Percentiles rank a stretch among this genome's conserved stretches.
These are phyloP conservation scores for Dendrocopos noguchii DNA, from an alignment of 2,113 vertebrate genomes.

Conservation along the genomic window DNA sequence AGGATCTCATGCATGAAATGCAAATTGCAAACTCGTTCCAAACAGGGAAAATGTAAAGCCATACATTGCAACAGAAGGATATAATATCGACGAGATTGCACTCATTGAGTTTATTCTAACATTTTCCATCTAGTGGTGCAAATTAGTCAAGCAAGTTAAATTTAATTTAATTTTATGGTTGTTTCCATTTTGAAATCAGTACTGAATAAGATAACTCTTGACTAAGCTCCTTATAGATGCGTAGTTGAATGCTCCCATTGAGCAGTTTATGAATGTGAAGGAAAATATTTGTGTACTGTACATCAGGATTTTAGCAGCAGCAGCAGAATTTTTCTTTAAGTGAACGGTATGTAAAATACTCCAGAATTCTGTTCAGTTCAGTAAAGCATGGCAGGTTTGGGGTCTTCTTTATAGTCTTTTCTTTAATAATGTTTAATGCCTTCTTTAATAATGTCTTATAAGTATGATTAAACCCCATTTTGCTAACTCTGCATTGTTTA, in stretches of 20 bases:
- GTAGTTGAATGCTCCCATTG: conserved; percentile 35
- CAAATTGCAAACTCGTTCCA: conserved; percentile 38
- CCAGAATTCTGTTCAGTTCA: neutral
- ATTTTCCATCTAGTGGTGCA: conserved; percentile 16
- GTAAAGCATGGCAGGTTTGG: neutral
- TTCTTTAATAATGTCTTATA: neutral
- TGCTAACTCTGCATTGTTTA: neutral
- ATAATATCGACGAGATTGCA: conserved; percentile 7
- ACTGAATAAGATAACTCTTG: conserved; percentile 32
- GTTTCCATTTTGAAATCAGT: conserved; percentile 44
- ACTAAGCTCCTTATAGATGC: conserved; percentile 5
- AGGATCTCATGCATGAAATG: conserved; percentile 21
- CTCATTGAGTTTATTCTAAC: conserved; percentile 17
- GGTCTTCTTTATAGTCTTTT: neutral
- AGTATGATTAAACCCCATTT: neutral
- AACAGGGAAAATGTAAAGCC: neutral
- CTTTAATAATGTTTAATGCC: neutral
- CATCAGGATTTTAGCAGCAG: conserved; percentile 49
- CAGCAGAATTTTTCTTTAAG: neutral
- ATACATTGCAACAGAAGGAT: conserved; percentile 20
- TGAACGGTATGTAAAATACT: neutral
- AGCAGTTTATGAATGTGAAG: conserved; percentile 48
- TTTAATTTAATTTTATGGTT: conserved; percentile 53
- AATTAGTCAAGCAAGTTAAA: conserved; percentile 45
- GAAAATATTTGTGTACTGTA: conserved; percentile 54